Evolutionary conservation across 2,113 vertebrate species (phyloP).

Genomic region (Chamaea fasciata): DNA sequence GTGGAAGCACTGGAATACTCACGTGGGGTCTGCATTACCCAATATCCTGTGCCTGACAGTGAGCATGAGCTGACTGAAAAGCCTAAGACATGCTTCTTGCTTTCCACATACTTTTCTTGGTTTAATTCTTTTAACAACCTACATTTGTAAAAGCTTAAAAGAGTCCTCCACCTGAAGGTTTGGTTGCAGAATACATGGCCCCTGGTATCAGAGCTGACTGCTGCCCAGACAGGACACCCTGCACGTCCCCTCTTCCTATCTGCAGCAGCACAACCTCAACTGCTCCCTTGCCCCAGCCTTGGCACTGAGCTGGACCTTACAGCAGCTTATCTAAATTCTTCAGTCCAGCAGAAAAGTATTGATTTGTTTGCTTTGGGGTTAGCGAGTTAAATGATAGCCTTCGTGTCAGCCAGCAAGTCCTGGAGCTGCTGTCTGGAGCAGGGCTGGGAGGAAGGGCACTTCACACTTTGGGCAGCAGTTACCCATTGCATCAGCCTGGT

Average conservation of each 20-base stretch:
- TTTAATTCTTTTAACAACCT: background rate
- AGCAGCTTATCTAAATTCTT: background rate
- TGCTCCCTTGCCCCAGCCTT: background rate
- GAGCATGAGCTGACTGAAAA: fast-evolving
- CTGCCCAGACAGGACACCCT: background rate
- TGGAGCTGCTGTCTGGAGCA: background rate
- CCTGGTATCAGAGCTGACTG: background rate
- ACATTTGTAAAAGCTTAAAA: background rate
- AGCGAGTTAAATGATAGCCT: background rate
- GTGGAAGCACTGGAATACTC: background rate
- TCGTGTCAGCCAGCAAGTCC: background rate
- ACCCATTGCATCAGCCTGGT: background rate
- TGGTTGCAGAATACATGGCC: fast-evolving
- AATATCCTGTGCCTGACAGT: background rate
- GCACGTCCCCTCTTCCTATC: fast-evolving
- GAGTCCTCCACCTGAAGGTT: background rate
- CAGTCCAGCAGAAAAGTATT: background rate
- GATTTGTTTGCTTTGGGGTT: background rate
- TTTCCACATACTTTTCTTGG: background rate
- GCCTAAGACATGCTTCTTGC: background rate
- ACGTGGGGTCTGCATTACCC: fast-evolving
- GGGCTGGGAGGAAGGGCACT: background rate
- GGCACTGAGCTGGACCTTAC: background rate
- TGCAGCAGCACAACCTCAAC: background rate
- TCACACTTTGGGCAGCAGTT: fast-evolving